Percentiles rank a stretch among this genome's conserved stretches.
Conservation (phyloP, 2,113 vertebrate species). For the Cygnus buccinator region DNA sequence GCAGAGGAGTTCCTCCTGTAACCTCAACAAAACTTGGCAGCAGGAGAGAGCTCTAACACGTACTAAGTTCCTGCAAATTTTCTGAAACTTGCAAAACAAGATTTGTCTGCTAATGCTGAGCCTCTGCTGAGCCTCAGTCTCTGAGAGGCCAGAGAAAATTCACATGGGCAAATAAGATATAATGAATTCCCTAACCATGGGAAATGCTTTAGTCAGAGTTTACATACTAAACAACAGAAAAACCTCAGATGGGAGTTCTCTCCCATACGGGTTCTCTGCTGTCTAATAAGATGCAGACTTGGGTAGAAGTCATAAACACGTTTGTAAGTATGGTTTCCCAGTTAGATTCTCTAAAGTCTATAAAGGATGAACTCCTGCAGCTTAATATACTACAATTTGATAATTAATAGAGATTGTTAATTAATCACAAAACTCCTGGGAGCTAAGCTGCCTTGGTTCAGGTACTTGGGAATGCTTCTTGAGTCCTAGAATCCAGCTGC, state of each 20-base stretch:
- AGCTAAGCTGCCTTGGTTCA: neutral
- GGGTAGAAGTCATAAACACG: neutral
- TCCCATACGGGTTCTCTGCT: neutral
- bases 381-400: neutral
- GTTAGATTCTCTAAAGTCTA: neutral
- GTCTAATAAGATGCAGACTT: neutral
- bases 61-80: conserved; percentile 9
- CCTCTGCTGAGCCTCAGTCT: neutral
- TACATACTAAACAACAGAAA: neutral
- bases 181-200: conserved; percentile 22
- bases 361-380: neutral
- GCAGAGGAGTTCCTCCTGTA: neutral
- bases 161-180: neutral
- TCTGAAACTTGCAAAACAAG: neutral
- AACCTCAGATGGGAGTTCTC: neutral
- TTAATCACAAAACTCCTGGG: neutral
- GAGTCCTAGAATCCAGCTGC: neutral
- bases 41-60: neutral
- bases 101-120: neutral
- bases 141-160: neutral
- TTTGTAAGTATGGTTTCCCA: neutral
- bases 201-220: conserved; percentile 43
- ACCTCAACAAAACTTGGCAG: conserved; percentile 18
- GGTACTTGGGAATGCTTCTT: neutral
- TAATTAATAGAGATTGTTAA: neutral